phyloP scores from a whole-genome alignment of 2,888 invertebrate species.

The Priocnemis perturbator region DNA sequence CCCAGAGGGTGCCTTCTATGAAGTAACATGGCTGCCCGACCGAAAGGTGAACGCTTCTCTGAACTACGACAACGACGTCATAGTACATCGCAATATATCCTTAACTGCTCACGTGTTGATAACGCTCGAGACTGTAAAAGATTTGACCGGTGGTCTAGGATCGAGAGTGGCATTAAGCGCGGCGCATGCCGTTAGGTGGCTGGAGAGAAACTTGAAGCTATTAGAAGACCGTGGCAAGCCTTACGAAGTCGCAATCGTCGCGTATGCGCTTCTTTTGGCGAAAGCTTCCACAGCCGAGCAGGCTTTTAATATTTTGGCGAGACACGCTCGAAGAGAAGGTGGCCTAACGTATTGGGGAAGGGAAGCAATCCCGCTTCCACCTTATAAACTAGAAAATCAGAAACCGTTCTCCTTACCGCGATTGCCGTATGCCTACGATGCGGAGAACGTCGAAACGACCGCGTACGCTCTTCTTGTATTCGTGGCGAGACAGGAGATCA shows the following conservation, averaged over 20 bases:
- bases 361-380: conserved; percentile 86
- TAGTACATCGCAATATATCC: conserved; percentile 87
- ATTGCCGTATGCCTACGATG: conserved; percentile 91
- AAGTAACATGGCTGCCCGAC: conserved; percentile 91
- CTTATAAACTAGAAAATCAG: conserved; percentile 92
- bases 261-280: conserved; percentile 89
- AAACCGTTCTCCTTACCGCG: conserved; percentile 93
- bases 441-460: conserved; percentile 94
- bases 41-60: conserved; percentile 89
- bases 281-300: conserved; percentile 91
- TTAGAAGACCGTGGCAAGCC: conserved; percentile 84
- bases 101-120: conserved; percentile 96
- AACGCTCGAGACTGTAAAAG: conserved; percentile 89
- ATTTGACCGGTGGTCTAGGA: conserved; percentile 84
- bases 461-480: conserved; percentile 94
- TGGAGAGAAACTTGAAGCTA: conserved; percentile 88
- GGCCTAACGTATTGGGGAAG: conserved; percentile 92
- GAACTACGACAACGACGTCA: conserved; percentile 77
- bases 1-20: conserved; percentile 91
- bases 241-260: conserved; percentile 91
- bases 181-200: conserved; percentile 85
- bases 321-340: conserved; percentile 83
- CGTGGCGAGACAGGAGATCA: conserved; percentile 88
- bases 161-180: conserved; percentile 86
- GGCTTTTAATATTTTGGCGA: conserved; percentile 85